phyloP scores from a whole-genome alignment of 1,140 invertebrate genomes.

The Homarus americanus region DNA sequence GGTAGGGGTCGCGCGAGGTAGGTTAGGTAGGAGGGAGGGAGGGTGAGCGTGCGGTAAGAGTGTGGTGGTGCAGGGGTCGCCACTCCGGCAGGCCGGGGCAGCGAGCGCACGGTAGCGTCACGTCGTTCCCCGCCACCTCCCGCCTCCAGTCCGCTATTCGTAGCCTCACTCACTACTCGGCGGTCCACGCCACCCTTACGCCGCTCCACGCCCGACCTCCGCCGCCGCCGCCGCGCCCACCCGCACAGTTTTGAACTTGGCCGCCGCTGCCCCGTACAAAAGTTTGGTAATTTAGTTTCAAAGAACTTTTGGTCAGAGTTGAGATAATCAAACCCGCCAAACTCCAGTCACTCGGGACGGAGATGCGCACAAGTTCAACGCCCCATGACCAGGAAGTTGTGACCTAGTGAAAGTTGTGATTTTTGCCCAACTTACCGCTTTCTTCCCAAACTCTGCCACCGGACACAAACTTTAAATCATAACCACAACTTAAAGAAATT shows the following conservation, averaged over 20 bases:
- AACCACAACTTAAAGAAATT: conserved; percentile 9
- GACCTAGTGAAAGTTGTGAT: conserved; percentile 75
- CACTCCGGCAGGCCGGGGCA: conserved; percentile 51
- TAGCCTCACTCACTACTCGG: conserved; percentile 46
- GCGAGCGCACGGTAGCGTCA: conserved; percentile 37
- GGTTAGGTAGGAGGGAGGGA: background rate
- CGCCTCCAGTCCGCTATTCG: conserved; percentile 9
- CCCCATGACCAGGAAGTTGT: conserved; percentile 78
- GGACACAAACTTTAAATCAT: conserved; percentile 29
- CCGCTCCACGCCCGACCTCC: conserved; percentile 77
- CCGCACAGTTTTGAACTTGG: conserved; percentile 76
- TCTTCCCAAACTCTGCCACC: conserved; percentile 46
- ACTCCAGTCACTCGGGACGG: conserved; percentile 78
- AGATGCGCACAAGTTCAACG: conserved; percentile 77
- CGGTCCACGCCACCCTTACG: conserved; percentile 30
- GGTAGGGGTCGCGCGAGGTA: background rate
- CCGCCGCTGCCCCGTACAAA: conserved; percentile 77
- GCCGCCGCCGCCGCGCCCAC: conserved; percentile 78
- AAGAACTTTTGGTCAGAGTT: conserved; percentile 72
- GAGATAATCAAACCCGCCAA: conserved; percentile 76
- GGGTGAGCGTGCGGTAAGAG: background rate
- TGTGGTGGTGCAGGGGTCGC: conserved; percentile 14
- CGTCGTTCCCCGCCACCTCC: conserved; percentile 19
- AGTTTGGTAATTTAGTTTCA: conserved; percentile 76
- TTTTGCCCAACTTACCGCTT: conserved; percentile 62